Base-by-base conservation (phyloP, 1,140 invertebrate species). In the Brachionus rubens region DNA sequence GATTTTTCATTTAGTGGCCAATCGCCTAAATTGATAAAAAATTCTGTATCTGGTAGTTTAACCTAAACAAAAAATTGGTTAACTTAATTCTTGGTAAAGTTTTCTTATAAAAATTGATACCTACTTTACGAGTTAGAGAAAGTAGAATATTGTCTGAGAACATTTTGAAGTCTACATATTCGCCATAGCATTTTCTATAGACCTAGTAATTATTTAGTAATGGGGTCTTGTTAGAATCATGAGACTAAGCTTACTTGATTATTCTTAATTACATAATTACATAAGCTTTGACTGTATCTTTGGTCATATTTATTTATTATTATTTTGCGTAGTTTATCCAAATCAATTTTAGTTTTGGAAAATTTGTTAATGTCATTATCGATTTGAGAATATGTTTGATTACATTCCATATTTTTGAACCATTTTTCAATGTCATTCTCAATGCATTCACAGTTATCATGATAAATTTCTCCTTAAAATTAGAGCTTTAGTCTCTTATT, bases 81-180 rank as follows among this genome's bases (percentile, higher is more conserved):
- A 16, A 16, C 36, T 14, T 12, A 24, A 26, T n/a, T 21, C 6
- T 26, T 21, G 12, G 14, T n/a, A 59, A 9, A 41, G 36, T 46
- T 52, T 56, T 2, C 47, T 77, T n/a, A 50, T n/a, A n/a, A n/a
- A n/a, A n/a, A n/a, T n/a, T n/a, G n/a, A 36, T 28, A 16, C 7
- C 26, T 78, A 91, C 89, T 88, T 94, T 94, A 78, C 92, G 86
- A 10, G 89, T 82, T 14, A 98, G 80, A 0, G 92, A 94, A 28
- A 93, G 82, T 19, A 98, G 85, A 77, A 94, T 91, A 59, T 89
- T 89, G 86, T 98, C 94, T 83, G 91, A 89, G 85, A 98, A 98
- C 88, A 94, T 94, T 83, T 93, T 93, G 82, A 97, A 98, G 12
- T 92, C 94, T n/a, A 93, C 89, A 86, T 96, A 90, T 85, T 95